Evolutionary conservation across 2,797 vertebrate genomes (phyloP).

Genomic region (Aphelocoma californica): DNA sequence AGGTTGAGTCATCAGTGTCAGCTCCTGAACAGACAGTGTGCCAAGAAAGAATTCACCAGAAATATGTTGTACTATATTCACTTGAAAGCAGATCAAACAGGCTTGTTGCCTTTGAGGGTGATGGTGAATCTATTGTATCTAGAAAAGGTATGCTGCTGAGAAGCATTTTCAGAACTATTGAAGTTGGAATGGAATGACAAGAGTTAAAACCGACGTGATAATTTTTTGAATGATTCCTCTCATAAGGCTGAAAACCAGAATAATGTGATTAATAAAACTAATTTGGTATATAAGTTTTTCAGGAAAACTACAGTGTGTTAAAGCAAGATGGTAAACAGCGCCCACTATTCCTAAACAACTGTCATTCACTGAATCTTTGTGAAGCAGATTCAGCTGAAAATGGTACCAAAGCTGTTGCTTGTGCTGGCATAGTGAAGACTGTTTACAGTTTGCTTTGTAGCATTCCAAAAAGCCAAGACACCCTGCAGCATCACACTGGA

Average conservation of each 20-base stretch:
- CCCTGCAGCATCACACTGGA: background rate
- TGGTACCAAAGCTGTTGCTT: background rate
- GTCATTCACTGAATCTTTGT: background rate
- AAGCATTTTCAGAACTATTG: background rate
- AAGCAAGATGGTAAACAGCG: background rate
- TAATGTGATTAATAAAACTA: background rate
- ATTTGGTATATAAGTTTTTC: background rate
- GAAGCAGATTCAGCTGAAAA: background rate
- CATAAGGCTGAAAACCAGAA: background rate
- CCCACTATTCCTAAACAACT: background rate
- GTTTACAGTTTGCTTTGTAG: slow-evolving; percentile 16
- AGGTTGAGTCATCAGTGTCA: slow-evolving; percentile 10
- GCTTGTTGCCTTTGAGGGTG: background rate
- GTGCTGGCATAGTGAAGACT: background rate
- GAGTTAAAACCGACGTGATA: background rate
- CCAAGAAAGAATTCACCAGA: slow-evolving; percentile 3
- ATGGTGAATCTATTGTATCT: background rate
- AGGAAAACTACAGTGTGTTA: background rate
- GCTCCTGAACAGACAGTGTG: background rate
- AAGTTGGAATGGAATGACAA: background rate
- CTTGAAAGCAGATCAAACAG: background rate
- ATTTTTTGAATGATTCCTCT: background rate
- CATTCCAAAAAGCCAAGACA: background rate
- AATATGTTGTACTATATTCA: background rate
- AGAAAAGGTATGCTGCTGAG: background rate